Percentiles rank a stretch among this genome's conserved stretches.
Conservation (phyloP, 2,113 vertebrate genomes). For the Scortum barcoo region DNA sequence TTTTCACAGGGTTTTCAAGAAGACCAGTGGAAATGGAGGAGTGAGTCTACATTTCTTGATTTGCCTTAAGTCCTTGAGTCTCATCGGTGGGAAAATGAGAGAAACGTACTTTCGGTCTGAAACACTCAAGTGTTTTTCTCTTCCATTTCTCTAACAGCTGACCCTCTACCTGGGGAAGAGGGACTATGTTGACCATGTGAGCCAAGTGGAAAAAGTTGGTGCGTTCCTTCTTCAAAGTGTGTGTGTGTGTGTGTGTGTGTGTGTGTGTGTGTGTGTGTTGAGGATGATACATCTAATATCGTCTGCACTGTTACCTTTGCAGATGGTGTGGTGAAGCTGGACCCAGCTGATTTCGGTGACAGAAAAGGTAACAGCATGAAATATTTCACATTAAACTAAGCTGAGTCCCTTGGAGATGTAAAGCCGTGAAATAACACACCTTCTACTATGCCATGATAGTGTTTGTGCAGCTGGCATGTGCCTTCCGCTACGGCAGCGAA, state of each 20-base stretch:
- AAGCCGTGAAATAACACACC: neutral
- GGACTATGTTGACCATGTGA: conserved; percentile 81
- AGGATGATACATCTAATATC: neutral
- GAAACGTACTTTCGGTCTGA: neutral
- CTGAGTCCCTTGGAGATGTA: neutral
- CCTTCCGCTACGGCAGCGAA: conserved; percentile 85
- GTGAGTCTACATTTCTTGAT: conserved; percentile 48
- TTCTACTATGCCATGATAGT: conserved; percentile 58
- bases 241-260: neutral
- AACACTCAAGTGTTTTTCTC: neutral
- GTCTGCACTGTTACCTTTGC: conserved; percentile 14
- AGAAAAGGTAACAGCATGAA: conserved; percentile 78
- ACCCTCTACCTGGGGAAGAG: conserved; percentile 84
- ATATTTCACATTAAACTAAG: neutral
- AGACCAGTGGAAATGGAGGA: conserved; percentile 81
- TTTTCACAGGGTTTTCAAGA: conserved; percentile 81
- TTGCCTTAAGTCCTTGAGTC: neutral
- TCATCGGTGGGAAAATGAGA: neutral
- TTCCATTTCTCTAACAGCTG: conserved; percentile 63
- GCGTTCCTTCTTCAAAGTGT: conserved; percentile 31
- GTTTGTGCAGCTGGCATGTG: conserved; percentile 83
- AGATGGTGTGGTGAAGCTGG: conserved; percentile 84
- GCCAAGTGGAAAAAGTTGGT: conserved; percentile 78
- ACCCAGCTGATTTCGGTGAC: conserved; percentile 72
- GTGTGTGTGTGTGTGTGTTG: too few relatives aligned